phyloP scores from a whole-genome alignment of 2,888 invertebrate genomes.

The Incurvaria masculella region DNA sequence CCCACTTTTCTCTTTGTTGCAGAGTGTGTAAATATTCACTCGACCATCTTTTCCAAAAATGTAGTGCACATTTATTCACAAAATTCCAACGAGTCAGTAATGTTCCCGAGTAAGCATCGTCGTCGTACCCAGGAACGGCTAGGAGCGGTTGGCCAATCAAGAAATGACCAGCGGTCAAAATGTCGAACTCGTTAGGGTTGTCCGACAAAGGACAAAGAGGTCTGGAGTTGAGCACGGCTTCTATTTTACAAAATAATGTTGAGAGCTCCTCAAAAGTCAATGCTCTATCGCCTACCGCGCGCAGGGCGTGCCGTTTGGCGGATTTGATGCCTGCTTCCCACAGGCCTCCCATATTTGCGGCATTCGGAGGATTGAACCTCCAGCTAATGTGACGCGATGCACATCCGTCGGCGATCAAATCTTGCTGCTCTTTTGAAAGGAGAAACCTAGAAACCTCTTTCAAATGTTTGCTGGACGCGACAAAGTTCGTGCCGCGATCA shows the following conservation, averaged over 20 bases:
- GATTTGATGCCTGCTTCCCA: constrained; percentile 6
- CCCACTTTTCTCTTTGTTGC: not conserved
- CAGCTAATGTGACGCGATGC: constrained; percentile 1
- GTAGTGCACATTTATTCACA: not conserved
- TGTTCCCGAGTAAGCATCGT: too few relatives aligned
- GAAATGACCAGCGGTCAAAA: constrained; percentile 12
- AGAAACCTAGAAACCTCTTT: not conserved
- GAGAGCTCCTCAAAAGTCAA: constrained; percentile 14
- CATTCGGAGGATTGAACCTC: constrained; percentile 8
- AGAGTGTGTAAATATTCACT: not conserved
- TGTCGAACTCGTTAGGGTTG: constrained; percentile 11
- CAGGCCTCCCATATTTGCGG: constrained; percentile 2
- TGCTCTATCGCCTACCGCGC: not conserved
- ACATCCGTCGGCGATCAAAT: not conserved
- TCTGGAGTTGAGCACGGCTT: constrained; percentile 11
- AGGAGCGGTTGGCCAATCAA: constrained; percentile 8
- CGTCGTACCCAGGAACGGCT: constrained; percentile 8
- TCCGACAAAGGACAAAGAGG: constrained; percentile 10
- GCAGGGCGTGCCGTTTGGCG: constrained; percentile 1
- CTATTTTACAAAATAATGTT: constrained; percentile 12
- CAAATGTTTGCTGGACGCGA: constrained; percentile 5
- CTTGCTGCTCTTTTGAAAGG: not conserved
- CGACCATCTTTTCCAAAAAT: not conserved
- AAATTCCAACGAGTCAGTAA: not conserved
- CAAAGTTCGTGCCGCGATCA: not conserved